Evolutionary conservation across 2,888 invertebrate species (phyloP).

Genomic region (Emmelina monodactyla): DNA sequence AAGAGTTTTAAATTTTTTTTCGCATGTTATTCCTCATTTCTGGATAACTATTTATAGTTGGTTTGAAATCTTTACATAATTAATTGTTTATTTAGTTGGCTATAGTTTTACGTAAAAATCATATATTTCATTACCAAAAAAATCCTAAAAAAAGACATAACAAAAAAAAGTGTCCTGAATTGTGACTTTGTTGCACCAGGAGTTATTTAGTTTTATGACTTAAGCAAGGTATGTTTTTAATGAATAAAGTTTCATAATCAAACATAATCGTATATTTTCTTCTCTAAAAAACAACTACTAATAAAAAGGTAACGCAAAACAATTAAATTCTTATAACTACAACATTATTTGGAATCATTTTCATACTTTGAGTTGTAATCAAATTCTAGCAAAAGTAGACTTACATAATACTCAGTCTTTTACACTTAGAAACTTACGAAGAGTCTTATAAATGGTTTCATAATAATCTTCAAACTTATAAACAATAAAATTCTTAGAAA

Average conservation of each 20-base stretch:
- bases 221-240: no score
- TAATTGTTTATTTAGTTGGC: slow-evolving; percentile 8
- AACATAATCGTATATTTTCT: slow-evolving; percentile 7
- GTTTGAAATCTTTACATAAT: slow-evolving; percentile 8
- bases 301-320: slow-evolving; percentile 8
- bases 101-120: slow-evolving; percentile 6
- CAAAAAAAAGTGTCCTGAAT: slow-evolving; percentile 2
- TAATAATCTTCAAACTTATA: slow-evolving; percentile 7
- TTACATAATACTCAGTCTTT: slow-evolving; percentile 5
- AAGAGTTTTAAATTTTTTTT: slow-evolving; percentile 13
- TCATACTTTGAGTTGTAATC: slow-evolving; percentile 9
- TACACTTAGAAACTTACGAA: slow-evolving; percentile 3
- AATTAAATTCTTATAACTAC: slow-evolving; percentile 9
- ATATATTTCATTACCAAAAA: slow-evolving; percentile 5
- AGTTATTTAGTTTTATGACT: no score
- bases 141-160: neutral
- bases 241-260: slow-evolving; percentile 4
- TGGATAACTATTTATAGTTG: slow-evolving; percentile 8
- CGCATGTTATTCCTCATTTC: slow-evolving; percentile 2
- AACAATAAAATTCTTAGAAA: slow-evolving; percentile 4
- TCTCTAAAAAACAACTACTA: slow-evolving; percentile 6
- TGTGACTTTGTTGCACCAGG: slow-evolving; percentile 8
- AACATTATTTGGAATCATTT: slow-evolving; percentile 9
- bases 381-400: slow-evolving; percentile 5
- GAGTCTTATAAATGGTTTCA: slow-evolving; percentile 6